These are phyloP conservation scores for Dendrocincla tyrannina DNA, from an alignment of 2,797 vertebrate genomes.

Conservation along the genomic window DNA sequence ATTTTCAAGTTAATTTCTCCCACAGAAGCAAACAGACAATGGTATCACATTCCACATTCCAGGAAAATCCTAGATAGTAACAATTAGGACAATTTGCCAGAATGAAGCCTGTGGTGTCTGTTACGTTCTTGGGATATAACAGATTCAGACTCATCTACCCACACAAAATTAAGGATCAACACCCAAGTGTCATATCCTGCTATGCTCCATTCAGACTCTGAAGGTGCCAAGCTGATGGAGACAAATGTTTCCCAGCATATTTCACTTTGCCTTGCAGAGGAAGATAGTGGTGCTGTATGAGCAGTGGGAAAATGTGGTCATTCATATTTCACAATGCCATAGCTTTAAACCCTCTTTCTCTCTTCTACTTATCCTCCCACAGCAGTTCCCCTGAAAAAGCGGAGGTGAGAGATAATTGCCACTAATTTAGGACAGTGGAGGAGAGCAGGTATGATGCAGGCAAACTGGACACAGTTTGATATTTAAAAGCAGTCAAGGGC, in stretches of 20 bases:
- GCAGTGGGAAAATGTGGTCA: neutral
- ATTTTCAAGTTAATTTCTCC: neutral
- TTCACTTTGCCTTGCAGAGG: neutral
- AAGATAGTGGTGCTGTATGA: neutral
- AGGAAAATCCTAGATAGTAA: neutral
- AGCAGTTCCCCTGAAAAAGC: neutral
- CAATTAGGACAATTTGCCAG: fast-evolving
- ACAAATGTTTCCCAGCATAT: neutral
- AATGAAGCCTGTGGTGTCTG: neutral
- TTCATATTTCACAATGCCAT: neutral
- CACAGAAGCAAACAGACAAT: neutral
- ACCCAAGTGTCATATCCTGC: neutral
- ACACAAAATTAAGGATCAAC: neutral
- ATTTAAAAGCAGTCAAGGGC: neutral
- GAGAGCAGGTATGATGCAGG: neutral
- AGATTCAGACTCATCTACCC: neutral
- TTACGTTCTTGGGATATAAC: neutral
- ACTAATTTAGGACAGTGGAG: neutral
- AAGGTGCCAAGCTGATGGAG: neutral
- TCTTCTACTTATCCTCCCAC: neutral
- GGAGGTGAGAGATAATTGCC: neutral
- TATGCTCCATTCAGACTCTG: neutral
- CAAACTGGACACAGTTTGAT: neutral
- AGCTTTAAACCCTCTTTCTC: neutral
- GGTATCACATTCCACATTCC: neutral